Percentiles rank a stretch among this genome's conserved stretches.
These are phyloP conservation scores for Spermophilus dauricus DNA, from an alignment of 2,113 vertebrate genomes.

Conservation along the genomic window DNA sequence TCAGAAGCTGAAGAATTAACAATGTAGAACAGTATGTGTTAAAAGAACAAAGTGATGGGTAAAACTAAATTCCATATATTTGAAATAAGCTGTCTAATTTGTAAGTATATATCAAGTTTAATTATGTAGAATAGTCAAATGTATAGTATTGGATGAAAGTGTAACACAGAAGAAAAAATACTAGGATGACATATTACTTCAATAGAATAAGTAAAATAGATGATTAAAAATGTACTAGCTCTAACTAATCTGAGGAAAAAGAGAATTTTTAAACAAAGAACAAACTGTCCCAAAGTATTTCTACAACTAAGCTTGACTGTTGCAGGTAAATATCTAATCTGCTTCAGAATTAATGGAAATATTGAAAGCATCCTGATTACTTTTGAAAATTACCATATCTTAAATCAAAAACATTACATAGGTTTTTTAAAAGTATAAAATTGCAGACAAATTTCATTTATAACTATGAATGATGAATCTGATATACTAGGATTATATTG, in stretches of 20 bases:
- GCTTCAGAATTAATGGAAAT: constrained; percentile 49
- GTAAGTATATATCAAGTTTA: constrained; percentile 3
- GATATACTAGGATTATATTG: constrained; percentile 46
- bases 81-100: background rate
- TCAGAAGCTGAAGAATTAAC: background rate
- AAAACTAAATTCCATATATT: background rate
- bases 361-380: constrained; percentile 46
- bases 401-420: constrained; percentile 19
- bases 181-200: background rate
- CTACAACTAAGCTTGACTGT: constrained; percentile 16
- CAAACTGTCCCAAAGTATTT: background rate
- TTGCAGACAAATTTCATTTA: constrained; percentile 43
- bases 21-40: background rate
- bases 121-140: constrained; percentile 20
- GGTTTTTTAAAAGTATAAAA: constrained; percentile 56
- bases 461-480: constrained; percentile 59
- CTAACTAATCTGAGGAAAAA: background rate
- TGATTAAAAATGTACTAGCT: constrained; percentile 20
- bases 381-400: constrained; percentile 61
- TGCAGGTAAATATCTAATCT: constrained; percentile 13
- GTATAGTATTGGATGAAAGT: background rate
- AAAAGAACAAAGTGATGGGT: background rate
- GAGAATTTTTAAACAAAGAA: background rate
- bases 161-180: background rate
- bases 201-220: background rate